Evolutionary conservation across 2,797 vertebrate genomes (phyloP), one percentile per base, ranked within the genome.

Genomic region (Crocodylus rhombifer): DNA sequence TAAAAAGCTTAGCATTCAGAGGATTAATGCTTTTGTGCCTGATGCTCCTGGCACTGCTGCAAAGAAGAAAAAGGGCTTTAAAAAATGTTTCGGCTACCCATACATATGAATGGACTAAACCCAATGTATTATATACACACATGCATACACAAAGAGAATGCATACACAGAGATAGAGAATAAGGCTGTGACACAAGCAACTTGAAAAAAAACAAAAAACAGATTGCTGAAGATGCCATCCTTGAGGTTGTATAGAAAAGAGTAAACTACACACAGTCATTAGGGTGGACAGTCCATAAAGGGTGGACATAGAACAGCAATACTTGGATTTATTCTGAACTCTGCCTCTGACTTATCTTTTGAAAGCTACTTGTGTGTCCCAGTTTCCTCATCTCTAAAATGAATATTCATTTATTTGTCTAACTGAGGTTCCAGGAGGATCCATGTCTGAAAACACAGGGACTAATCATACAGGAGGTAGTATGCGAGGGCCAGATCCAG

Each of bases 231-330:
- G 67, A 80, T 15, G 15, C 77, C 18, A 18, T 42, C 89, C 80
- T 91, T 36, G 84, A 84, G n/a, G 86, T 26, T n/a, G 87, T 4
- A 10, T 14, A 88, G 93, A 82, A 82, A 1, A 23, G 67, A 64
- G 87, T 91, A 88, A 93, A 96, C 77, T 74, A 94, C 88, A 25
- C 36, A 73, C 33, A 80, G 71, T 7, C 69, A 18, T 80, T 88
- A 90, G 76, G 33, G 42, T 51, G 9, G 42, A 3, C 42, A 51
- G 42, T 51, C 42, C 42, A 51, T 51, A 51, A 51, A 42, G 88
- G 21, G 42, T 82, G 42, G 77, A 71, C 60, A 42, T 2, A 92
- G 71, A 86, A 23, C 87, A 36, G 33, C 80, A 88, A 60, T 33
- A 82, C 4, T 26, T 2, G 21, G 7, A 58, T 65, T 90, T 92